phyloP scores from a whole-genome alignment of 2,113 vertebrate species.

The Cinclus cinclus region DNA sequence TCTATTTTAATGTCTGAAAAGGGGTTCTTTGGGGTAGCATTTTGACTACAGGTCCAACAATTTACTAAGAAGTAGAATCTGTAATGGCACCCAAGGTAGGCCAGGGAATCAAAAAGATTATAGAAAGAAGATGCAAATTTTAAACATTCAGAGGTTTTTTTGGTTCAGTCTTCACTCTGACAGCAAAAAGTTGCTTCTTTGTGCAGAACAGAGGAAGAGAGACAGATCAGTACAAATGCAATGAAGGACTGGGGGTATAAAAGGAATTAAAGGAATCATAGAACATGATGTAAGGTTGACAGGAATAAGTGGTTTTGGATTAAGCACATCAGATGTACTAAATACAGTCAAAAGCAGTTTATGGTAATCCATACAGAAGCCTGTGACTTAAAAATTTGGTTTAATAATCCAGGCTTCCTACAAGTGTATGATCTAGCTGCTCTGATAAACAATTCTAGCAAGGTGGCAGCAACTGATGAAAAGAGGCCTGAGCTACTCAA shows the following conservation, averaged over 20 bases:
- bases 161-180: not conserved
- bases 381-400: not conserved
- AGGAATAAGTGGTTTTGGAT: not conserved
- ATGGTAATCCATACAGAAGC: not conserved
- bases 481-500: not conserved
- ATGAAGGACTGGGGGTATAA: fast-evolving
- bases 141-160: not conserved
- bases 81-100: not conserved
- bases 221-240: not conserved
- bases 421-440: not conserved
- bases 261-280: not conserved
- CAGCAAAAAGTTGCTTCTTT: not conserved
- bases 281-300: not conserved
- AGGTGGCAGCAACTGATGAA: not conserved
- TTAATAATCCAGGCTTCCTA: not conserved
- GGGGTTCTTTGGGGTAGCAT: not conserved
- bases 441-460: not conserved
- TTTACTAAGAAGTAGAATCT: not conserved
- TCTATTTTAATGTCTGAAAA: not conserved
- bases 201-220: not conserved
- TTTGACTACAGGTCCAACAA: not conserved
- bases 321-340: not conserved
- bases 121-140: not conserved
- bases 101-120: not conserved
- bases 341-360: not conserved